Conservation (phyloP, 2,888 invertebrate species). For the Rhorus exstirpatorius region DNA sequence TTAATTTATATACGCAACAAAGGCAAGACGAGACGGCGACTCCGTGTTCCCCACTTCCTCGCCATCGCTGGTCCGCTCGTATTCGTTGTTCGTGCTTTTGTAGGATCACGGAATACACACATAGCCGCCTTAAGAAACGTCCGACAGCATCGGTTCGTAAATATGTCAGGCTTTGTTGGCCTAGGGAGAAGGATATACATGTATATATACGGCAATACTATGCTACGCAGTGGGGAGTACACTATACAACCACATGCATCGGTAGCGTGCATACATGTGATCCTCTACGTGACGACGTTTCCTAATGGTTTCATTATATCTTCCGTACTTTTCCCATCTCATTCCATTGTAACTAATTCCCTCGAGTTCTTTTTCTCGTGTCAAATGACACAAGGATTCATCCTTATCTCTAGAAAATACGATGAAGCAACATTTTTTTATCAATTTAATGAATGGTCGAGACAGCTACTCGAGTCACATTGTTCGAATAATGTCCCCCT, state of each 20-base stretch:
- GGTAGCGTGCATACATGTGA: not conserved
- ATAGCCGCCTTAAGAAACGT: conserved; percentile 23
- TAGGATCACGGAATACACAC: conserved; percentile 8
- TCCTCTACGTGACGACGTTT: conserved; percentile 48
- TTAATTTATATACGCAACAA: conserved; percentile 78
- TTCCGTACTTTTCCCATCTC: conserved; percentile 27
- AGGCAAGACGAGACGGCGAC: conserved; percentile 40
- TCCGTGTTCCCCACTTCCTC: conserved; percentile 14
- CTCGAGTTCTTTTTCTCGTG: not conserved
- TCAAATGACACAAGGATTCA: not conserved
- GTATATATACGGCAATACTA: conserved; percentile 8
- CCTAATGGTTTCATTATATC: conserved; percentile 61
- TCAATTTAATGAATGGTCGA: too few species aligned
- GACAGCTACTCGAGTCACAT: too few species aligned
- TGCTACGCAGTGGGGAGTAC: not conserved
- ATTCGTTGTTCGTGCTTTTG: conserved; percentile 34
- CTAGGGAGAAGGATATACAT: conserved; percentile 13
- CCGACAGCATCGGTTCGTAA: conserved; percentile 54
- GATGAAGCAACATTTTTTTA: too few species aligned
- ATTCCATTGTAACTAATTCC: conserved; percentile 11
- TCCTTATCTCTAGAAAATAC: too few species aligned
- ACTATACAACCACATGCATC: not conserved
- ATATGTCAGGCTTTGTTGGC: conserved; percentile 51
- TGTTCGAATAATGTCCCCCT: not conserved
- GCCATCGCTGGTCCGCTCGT: conserved; percentile 27